These are phyloP conservation scores for Mesochorus sp. DNA, from an alignment of 2,888 invertebrate species.

Conservation along the genomic window DNA sequence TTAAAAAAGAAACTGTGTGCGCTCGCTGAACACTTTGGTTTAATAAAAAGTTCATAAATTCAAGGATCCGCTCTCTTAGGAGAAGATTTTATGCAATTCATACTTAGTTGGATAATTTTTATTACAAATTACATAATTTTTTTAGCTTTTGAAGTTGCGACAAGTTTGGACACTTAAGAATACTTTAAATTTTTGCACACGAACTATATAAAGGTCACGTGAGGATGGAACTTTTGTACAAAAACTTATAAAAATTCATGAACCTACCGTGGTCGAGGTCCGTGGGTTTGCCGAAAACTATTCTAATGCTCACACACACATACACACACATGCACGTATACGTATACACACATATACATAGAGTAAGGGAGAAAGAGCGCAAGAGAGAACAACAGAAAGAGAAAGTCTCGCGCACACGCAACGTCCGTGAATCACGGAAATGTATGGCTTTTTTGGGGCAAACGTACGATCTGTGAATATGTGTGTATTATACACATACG, in stretches of 20 bases:
- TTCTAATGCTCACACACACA: slow-evolving; percentile 54
- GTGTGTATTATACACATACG: background rate
- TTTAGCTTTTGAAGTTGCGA: background rate
- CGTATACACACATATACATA: too few species aligned
- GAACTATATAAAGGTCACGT: slow-evolving; percentile 8
- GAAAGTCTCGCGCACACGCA: slow-evolving; percentile 50
- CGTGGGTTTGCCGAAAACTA: slow-evolving; percentile 56
- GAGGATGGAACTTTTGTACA: slow-evolving; percentile 21
- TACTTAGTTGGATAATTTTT: background rate
- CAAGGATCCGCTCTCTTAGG: too few species aligned
- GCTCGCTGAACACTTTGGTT: too few species aligned
- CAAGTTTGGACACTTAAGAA: background rate
- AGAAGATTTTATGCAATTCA: too few species aligned
- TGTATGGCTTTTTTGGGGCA: slow-evolving; percentile 52
- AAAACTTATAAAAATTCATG: slow-evolving; percentile 61
- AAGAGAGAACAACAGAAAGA: too few species aligned
- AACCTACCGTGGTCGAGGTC: slow-evolving; percentile 24
- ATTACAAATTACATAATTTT: background rate
- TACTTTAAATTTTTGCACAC: background rate
- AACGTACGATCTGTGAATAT: background rate
- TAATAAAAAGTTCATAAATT: slow-evolving; percentile 3
- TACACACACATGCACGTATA: too few species aligned
- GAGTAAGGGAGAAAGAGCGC: too few species aligned
- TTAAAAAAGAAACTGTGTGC: too few species aligned
- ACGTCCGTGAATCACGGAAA: slow-evolving; percentile 59